Conservation (phyloP, 2,797 vertebrate genomes). For the Ctenopoma multispine region DNA sequence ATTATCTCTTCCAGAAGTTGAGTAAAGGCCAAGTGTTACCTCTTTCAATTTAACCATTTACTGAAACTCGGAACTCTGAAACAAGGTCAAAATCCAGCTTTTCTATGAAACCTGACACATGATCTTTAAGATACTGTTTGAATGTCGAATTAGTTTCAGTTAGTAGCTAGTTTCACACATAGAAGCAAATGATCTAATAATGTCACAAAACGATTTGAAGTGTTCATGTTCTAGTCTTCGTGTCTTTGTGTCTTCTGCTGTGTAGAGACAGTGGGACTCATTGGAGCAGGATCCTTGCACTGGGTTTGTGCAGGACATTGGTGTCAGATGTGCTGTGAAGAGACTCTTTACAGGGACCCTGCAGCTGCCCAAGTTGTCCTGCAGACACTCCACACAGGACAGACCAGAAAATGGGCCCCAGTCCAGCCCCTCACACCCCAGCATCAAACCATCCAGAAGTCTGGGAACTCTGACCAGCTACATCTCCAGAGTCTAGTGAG, state of each 20-base stretch:
- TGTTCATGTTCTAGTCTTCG: not conserved
- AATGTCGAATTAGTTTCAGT: too few relatives aligned
- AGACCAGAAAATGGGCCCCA: conserved; percentile 29
- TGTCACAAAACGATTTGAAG: not conserved
- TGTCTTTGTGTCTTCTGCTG: conserved; percentile 9
- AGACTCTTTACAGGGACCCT: conserved; percentile 85
- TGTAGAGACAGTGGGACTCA: conserved; percentile 80
- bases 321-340: conserved; percentile 67
- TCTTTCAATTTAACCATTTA: not conserved
- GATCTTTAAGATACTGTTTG: not conserved
- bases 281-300: conserved; percentile 49
- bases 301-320: conserved; percentile 28
- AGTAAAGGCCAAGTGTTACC: not conserved
- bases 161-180: too few relatives aligned
- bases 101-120: not conserved
- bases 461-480: conserved; percentile 71
- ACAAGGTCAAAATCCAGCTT: not conserved
- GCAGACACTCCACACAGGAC: conserved; percentile 64
- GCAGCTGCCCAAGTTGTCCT: conserved; percentile 82
- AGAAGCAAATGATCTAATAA: not conserved
- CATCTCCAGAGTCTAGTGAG: conserved; percentile 65
- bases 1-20: not conserved
- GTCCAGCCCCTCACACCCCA: conserved; percentile 38
- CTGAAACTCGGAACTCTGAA: too few relatives aligned
- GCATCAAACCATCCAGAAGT: conserved; percentile 77